Percentiles rank a stretch among this genome's conserved stretches.
phyloP scores from a whole-genome alignment of 2,797 vertebrate genomes.

The Phalloptychus januarius region DNA sequence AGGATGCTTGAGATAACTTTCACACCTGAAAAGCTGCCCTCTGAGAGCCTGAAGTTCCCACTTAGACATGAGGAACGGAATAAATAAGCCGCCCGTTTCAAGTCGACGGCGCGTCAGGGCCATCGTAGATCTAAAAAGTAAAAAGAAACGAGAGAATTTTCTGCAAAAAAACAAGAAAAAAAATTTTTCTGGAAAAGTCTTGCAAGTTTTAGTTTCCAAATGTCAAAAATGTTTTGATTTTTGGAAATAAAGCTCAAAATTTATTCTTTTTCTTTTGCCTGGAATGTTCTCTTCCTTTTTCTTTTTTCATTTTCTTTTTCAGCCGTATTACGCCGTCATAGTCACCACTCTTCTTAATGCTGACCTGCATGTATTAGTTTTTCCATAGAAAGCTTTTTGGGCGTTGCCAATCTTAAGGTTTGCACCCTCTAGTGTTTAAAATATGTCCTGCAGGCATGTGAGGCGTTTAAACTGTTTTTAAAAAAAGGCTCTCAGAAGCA shows the following conservation, averaged over 20 bases:
- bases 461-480: background rate
- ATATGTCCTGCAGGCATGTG: background rate
- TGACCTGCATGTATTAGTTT: background rate
- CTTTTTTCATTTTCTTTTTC: too few relatives aligned
- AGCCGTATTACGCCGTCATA: too few relatives aligned
- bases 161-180: too few relatives aligned
- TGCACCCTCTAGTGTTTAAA: background rate
- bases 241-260: too few relatives aligned
- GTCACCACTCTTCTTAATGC: background rate
- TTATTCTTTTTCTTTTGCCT: too few relatives aligned
- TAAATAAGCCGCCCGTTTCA: background rate
- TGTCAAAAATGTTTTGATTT: too few relatives aligned
- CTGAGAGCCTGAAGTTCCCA: background rate
- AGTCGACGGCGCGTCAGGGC: too few relatives aligned
- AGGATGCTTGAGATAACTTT: background rate
- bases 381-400: background rate
- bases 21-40: background rate
- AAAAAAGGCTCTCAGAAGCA: background rate
- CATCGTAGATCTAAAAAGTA: too few relatives aligned
- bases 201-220: too few relatives aligned
- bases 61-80: background rate
- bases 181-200: too few relatives aligned
- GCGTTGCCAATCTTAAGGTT: background rate
- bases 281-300: too few relatives aligned
- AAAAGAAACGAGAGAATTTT: too few relatives aligned